Conservation (phyloP, 2,797 vertebrate species). For the Salmo trutta region DNA sequence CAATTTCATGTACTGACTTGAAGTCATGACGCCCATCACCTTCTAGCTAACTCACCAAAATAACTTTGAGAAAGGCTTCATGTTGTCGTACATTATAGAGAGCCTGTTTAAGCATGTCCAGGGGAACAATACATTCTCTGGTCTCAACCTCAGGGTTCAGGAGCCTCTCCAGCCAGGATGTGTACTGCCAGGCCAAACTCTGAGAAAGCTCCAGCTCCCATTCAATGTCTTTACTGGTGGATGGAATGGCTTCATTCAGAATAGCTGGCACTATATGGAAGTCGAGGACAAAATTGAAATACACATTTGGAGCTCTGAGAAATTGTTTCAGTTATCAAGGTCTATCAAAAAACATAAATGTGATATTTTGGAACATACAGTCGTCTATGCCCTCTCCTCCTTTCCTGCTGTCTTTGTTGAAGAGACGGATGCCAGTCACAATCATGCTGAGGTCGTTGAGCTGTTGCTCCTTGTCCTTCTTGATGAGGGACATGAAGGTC, state of each 20-base stretch:
- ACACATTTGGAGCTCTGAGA: neutral
- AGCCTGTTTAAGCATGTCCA: constrained; percentile 75
- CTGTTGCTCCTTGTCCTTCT: constrained; percentile 85
- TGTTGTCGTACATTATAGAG: constrained; percentile 87
- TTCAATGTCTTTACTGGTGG: constrained; percentile 63
- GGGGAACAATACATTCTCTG: constrained; percentile 26
- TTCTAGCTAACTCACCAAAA: constrained; percentile 79
- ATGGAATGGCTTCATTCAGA: constrained; percentile 75
- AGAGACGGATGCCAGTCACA: constrained; percentile 87
- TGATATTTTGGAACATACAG: constrained; percentile 65
- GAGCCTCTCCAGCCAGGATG: constrained; percentile 79
- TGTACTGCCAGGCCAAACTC: constrained; percentile 76
- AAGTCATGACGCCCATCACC: neutral
- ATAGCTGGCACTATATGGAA: constrained; percentile 75
- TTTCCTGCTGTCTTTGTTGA: constrained; percentile 81
- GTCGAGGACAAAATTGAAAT: neutral
- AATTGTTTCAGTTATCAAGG: neutral
- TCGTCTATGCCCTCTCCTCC: constrained; percentile 78
- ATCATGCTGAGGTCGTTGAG: constrained; percentile 82
- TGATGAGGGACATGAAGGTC: constrained; percentile 81
- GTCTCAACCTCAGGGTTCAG: constrained; percentile 14
- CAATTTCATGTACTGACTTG: neutral
- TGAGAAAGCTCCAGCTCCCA: constrained; percentile 67
- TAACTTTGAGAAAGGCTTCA: constrained; percentile 82
- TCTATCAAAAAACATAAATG: neutral